Conservation (phyloP, 2,888 invertebrate genomes). For the Sesamia inferens region DNA sequence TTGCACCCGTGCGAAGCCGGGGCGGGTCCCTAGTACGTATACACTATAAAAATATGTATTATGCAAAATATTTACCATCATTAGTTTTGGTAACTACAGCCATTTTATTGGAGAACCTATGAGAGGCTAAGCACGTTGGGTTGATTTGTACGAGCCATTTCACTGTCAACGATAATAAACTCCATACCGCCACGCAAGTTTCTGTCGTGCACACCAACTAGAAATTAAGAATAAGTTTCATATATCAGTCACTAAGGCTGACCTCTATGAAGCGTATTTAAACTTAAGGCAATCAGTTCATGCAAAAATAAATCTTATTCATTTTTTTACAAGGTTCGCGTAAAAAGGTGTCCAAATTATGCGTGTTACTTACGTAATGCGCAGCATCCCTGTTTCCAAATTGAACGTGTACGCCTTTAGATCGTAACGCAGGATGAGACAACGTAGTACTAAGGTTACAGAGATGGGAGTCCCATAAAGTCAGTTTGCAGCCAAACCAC, state of each 20-base stretch:
- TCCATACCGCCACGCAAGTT: slow-evolving; percentile 92
- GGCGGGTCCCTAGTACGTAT: too few species aligned
- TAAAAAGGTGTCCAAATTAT: background rate
- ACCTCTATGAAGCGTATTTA: too few species aligned
- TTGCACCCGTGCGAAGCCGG: too few species aligned
- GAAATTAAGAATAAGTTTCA: slow-evolving; percentile 47
- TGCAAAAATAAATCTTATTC: background rate
- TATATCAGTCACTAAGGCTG: too few species aligned
- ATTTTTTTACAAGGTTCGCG: fast-evolving
- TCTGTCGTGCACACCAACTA: slow-evolving; percentile 89
- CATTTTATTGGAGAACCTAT: slow-evolving; percentile 92
- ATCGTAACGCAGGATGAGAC: slow-evolving; percentile 84
- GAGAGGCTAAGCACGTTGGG: slow-evolving; percentile 83
- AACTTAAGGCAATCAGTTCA: background rate
- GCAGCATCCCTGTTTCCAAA: slow-evolving; percentile 86
- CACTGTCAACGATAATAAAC: slow-evolving; percentile 92
- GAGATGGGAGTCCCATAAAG: slow-evolving; percentile 85
- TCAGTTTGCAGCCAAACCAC: slow-evolving; percentile 87
- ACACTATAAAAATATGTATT: too few species aligned
- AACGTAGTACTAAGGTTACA: slow-evolving; percentile 82
- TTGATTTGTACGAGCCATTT: slow-evolving; percentile 91
- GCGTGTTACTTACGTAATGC: slow-evolving; percentile 82
- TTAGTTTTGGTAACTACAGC: slow-evolving; percentile 91
- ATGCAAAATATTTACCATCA: slow-evolving; percentile 88
- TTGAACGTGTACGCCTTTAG: slow-evolving; percentile 82